Evolutionary conservation across 1,140 invertebrate species (phyloP).

Genomic region (Orius laevigatus): DNA sequence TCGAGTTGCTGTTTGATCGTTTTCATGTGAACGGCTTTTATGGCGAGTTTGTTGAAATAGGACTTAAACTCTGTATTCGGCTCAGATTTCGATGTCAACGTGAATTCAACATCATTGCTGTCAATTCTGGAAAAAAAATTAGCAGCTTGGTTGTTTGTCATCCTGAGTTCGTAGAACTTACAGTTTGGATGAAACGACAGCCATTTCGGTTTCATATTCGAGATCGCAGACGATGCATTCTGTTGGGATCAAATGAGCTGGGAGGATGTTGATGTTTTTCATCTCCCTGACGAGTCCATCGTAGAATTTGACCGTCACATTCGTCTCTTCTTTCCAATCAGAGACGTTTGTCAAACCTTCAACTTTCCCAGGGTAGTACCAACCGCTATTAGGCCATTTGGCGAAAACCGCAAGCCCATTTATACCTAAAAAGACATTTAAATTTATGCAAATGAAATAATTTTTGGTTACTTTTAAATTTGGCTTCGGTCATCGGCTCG

Average conservation of each 20-base stretch:
- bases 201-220: conserved; percentile 15
- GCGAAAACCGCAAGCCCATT: conserved; percentile 16
- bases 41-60: conserved; percentile 15
- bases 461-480: not conserved
- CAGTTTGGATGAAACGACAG: conserved; percentile 7
- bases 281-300: conserved; percentile 14
- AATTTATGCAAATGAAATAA: not conserved
- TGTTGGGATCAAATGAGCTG: conserved; percentile 13
- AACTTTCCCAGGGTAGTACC: conserved; percentile 15
- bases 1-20: conserved; percentile 12
- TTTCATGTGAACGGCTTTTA: conserved; percentile 14
- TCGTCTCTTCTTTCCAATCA: conserved; percentile 10
- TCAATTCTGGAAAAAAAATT: not conserved
- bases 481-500: too few species aligned
- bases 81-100: conserved; percentile 4
- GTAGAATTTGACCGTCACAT: conserved; percentile 15
- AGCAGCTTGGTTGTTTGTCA: not conserved
- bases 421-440: conserved; percentile 6
- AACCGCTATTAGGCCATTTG: conserved; percentile 17
- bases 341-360: conserved; percentile 2
- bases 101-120: conserved; percentile 14
- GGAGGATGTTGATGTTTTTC: conserved; percentile 17
- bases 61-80: not conserved
- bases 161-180: not conserved
- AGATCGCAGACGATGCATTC: conserved; percentile 10